Evolutionary conservation across 2,797 vertebrate species (phyloP).

Genomic region (Spea hammondii): DNA sequence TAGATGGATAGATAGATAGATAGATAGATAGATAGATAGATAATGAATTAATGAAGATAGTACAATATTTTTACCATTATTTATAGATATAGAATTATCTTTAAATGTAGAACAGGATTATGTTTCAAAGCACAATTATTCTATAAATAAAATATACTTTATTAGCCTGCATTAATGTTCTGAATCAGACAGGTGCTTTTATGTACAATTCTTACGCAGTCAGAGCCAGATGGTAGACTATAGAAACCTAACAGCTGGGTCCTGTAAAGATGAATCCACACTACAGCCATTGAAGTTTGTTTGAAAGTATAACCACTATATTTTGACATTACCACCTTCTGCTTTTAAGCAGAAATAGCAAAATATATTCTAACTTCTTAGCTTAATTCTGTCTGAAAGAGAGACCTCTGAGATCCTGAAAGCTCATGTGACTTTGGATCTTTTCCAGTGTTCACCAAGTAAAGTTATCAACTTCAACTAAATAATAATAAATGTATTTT

Average conservation of each 20-base stretch:
- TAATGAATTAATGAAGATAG: too few relatives aligned
- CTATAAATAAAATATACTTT: conserved; percentile 5
- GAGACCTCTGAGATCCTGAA: conserved; percentile 3
- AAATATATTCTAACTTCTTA: conserved; percentile 26
- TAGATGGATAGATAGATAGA: too few relatives aligned
- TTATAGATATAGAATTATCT: neutral
- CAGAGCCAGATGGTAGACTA: conserved; percentile 36
- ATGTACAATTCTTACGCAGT: conserved; percentile 36
- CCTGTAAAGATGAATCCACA: conserved; percentile 43
- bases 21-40: too few relatives aligned
- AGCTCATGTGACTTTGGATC: neutral
- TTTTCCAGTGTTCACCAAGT: too few relatives aligned
- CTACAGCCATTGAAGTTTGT: conserved; percentile 38
- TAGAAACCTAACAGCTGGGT: conserved; percentile 39
- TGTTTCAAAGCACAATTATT: neutral
- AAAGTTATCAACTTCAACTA: too few relatives aligned
- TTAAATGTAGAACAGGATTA: neutral
- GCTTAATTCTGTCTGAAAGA: too few relatives aligned
- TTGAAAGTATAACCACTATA: conserved; percentile 41
- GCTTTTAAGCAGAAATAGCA: conserved; percentile 31
- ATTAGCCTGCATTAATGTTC: conserved; percentile 30
- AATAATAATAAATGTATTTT: too few relatives aligned
- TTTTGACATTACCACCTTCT: conserved; percentile 36
- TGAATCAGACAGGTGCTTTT: conserved; percentile 33
- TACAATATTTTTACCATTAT: neutral